Conservation (phyloP, 1,140 invertebrate genomes). For the Galendromus occidentalis region DNA sequence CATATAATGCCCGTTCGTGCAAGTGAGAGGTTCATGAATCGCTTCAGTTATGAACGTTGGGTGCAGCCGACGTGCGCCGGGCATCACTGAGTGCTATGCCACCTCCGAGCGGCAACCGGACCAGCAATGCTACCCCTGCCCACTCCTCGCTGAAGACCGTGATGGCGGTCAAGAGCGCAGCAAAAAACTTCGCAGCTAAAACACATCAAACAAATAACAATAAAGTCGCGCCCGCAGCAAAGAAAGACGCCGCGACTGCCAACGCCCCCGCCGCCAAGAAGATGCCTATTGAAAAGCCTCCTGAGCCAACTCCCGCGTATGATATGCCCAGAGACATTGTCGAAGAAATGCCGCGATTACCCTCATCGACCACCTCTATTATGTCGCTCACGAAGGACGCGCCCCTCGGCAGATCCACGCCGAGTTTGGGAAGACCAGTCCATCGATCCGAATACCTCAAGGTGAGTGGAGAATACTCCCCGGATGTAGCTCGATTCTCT, state of each 20-base stretch:
- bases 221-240: neutral
- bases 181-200: neutral
- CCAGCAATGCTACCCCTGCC: neutral
- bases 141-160: neutral
- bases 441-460: constrained; percentile 3
- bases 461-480: no score
- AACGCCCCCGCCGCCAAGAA: neutral
- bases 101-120: neutral
- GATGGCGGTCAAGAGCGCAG: constrained; percentile 8
- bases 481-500: no score
- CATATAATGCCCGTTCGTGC: no score
- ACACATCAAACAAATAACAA: neutral
- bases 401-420: neutral
- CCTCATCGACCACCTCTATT: constrained; percentile 1
- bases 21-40: no score
- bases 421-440: neutral
- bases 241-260: neutral
- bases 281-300: neutral
- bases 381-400: constrained; percentile 3
- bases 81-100: neutral
- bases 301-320: neutral
- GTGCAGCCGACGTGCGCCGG: no score
- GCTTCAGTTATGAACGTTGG: no score
- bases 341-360: constrained; percentile 1
- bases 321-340: constrained; percentile 5